These are phyloP conservation scores for Tinamus guttatus DNA, from an alignment of 2,113 vertebrate species.

Conservation along the genomic window DNA sequence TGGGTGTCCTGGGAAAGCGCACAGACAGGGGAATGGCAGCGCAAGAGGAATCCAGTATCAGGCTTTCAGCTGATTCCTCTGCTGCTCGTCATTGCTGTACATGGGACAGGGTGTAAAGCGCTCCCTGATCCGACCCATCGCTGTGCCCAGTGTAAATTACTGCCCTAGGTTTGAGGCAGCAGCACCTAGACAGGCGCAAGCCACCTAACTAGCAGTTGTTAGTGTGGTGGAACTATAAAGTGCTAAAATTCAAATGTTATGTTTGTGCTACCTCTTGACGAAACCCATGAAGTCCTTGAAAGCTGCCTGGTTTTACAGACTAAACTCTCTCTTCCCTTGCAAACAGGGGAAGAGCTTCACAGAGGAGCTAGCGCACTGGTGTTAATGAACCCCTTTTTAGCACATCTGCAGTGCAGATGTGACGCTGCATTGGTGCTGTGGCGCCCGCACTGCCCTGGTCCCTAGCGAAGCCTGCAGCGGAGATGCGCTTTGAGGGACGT, in stretches of 20 bases:
- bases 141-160: slow-evolving; percentile 43
- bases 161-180: slow-evolving; percentile 10
- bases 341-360: not conserved
- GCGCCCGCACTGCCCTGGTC: not conserved
- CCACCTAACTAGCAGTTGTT: slow-evolving; percentile 73
- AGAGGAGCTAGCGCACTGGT: slow-evolving; percentile 58
- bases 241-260: slow-evolving; percentile 77
- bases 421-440: not conserved
- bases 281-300: slow-evolving; percentile 70
- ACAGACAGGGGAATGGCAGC: not conserved
- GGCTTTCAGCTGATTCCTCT: not conserved
- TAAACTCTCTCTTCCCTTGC: slow-evolving; percentile 54
- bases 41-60: slow-evolving; percentile 18
- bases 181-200: slow-evolving; percentile 5
- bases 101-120: slow-evolving; percentile 31
- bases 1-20: slow-evolving; percentile 42
- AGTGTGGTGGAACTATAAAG: slow-evolving; percentile 46
- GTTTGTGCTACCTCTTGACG: slow-evolving; percentile 69
- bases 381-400: slow-evolving; percentile 36
- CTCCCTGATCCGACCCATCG: not conserved
- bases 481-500: not conserved
- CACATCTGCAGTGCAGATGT: not conserved
- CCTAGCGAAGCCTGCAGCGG: not conserved
- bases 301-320: slow-evolving; percentile 46
- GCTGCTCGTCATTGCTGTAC: not conserved